phyloP scores from a whole-genome alignment of 2,113 vertebrate genomes.

The Urocitellus parryii region DNA sequence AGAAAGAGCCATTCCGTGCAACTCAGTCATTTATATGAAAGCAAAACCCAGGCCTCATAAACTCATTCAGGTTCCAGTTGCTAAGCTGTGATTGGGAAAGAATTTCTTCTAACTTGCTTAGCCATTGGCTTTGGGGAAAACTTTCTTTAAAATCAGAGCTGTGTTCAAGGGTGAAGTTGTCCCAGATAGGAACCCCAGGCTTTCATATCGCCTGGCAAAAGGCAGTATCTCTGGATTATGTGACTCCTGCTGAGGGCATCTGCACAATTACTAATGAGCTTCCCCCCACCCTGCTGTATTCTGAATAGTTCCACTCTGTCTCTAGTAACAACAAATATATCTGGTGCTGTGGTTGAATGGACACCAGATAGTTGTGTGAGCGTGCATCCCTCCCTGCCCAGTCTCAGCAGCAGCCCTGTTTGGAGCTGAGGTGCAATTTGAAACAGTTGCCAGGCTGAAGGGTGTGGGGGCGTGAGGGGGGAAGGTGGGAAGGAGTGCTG shows the following conservation, averaged over 20 bases:
- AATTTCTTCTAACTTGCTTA: neutral
- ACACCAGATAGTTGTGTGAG: conserved; percentile 9
- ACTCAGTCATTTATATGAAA: neutral
- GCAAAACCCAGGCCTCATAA: neutral
- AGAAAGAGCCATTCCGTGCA: neutral
- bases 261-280: neutral
- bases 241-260: conserved; percentile 8
- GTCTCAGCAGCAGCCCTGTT: neutral
- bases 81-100: neutral
- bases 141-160: neutral
- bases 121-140: neutral
- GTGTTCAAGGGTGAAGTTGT: neutral
- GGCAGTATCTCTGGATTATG: neutral
- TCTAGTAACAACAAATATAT: conserved; percentile 52
- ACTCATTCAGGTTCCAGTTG: conserved; percentile 1
- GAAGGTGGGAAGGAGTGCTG: neutral
- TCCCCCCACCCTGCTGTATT: conserved; percentile 64
- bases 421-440: neutral
- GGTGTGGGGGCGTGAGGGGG: neutral
- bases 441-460: neutral
- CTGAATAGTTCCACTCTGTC: neutral
- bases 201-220: neutral
- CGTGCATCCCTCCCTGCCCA: neutral
- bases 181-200: neutral
- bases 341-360: conserved; percentile 19